phyloP scores from a whole-genome alignment of 2,888 invertebrate genomes.

The Andrena flavipes region DNA sequence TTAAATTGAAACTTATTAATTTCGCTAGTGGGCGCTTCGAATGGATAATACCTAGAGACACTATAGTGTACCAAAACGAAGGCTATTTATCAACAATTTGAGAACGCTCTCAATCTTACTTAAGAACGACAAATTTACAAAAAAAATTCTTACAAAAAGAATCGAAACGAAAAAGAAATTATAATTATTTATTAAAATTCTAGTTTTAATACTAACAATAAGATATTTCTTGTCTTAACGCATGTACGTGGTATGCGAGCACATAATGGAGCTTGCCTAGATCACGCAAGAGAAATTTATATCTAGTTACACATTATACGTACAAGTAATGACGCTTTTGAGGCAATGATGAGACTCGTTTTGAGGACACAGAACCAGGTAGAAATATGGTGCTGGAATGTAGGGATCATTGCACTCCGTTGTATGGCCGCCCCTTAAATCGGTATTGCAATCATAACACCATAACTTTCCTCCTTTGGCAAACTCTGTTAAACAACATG shows the following conservation, averaged over 20 bases:
- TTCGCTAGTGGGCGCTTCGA: no score
- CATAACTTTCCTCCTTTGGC: slow-evolving; percentile 62
- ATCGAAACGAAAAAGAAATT: no score
- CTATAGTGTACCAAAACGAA: no score
- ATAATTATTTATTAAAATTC: no score
- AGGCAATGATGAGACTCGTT: slow-evolving; percentile 75
- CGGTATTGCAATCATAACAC: slow-evolving; percentile 77
- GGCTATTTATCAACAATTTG: no score
- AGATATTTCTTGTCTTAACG: background rate
- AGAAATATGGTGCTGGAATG: slow-evolving; percentile 55
- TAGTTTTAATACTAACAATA: no score
- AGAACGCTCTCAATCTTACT: no score
- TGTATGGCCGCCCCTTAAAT: slow-evolving; percentile 66
- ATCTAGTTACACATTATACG: slow-evolving; percentile 50
- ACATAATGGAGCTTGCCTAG: background rate
- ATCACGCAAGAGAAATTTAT: slow-evolving; percentile 17
- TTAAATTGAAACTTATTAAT: no score
- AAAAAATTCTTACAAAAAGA: no score
- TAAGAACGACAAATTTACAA: no score
- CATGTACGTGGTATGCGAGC: background rate
- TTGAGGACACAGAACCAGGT: slow-evolving; percentile 71
- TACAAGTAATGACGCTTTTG: slow-evolving; percentile 74
- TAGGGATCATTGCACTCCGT: slow-evolving; percentile 78
- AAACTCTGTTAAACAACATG: slow-evolving; percentile 28
- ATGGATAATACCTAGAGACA: no score